phyloP scores from a whole-genome alignment of 2,797 vertebrate species.

The Tapera naevia region DNA sequence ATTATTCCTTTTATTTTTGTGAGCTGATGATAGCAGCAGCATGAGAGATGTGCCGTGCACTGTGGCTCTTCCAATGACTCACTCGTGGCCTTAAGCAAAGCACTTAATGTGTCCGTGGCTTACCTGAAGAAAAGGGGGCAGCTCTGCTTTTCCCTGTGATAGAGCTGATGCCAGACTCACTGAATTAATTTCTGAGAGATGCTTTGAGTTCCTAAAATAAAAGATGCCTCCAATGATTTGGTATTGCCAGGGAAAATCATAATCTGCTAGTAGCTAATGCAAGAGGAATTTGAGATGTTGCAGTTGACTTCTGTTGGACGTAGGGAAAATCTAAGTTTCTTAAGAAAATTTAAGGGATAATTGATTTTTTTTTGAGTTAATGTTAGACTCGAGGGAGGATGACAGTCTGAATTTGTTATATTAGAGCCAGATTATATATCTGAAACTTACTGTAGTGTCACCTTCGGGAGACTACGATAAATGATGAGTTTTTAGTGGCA shows the following conservation, averaged over 20 bases:
- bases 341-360: neutral
- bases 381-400: neutral
- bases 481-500: neutral
- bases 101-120: neutral
- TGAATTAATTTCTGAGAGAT: neutral
- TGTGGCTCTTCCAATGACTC: neutral
- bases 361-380: neutral
- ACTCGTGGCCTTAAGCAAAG: constrained; percentile 12
- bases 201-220: neutral
- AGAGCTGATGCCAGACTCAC: neutral
- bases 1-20: constrained; percentile 6
- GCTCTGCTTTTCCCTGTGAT: neutral
- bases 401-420: neutral
- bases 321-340: neutral
- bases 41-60: neutral
- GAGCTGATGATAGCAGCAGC: neutral
- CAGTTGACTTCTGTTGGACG: neutral
- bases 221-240: neutral
- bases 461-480: neutral
- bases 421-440: neutral
- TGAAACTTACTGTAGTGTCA: neutral
- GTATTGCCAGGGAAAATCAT: neutral
- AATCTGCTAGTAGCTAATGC: neutral
- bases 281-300: neutral
- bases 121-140: neutral